phyloP scores from a whole-genome alignment of 2,888 invertebrate genomes.

The Eristalinus aeneus region DNA sequence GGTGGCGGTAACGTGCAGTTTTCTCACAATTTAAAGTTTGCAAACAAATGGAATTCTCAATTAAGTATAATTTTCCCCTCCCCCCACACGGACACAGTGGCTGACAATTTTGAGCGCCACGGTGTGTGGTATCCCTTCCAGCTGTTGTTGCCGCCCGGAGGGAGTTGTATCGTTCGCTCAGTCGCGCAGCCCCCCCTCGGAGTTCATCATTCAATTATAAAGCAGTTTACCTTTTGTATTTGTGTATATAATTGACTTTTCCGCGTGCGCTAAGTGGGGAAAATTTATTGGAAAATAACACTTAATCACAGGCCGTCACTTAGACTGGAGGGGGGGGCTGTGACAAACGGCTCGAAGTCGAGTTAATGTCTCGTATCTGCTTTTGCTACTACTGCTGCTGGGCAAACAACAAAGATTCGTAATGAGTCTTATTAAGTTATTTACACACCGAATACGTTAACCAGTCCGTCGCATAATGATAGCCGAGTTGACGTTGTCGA shows the following conservation, averaged over 20 bases:
- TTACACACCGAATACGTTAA: constrained; percentile 27
- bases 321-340: too few relatives aligned
- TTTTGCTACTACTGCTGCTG: background rate
- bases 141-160: background rate
- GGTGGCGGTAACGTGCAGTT: constrained; percentile 47
- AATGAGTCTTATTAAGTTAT: constrained; percentile 66
- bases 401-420: constrained; percentile 37
- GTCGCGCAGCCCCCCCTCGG: background rate
- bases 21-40: constrained; percentile 68
- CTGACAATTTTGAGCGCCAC: constrained; percentile 49
- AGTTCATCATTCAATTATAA: constrained; percentile 69
- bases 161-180: background rate
- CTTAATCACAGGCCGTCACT: constrained; percentile 44
- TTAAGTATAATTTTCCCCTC: constrained; percentile 43
- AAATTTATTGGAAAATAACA: constrained; percentile 66
- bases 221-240: constrained; percentile 56
- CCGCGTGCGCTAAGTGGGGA: constrained; percentile 53
- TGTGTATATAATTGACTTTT: constrained; percentile 63
- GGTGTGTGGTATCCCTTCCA: constrained; percentile 5
- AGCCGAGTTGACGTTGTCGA: background rate
- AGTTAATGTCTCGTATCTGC: background rate
- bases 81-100: background rate
- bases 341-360: background rate
- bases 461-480: constrained; percentile 24
- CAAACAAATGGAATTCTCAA: constrained; percentile 66